Evolutionary conservation across 2,888 invertebrate species (phyloP).

Genomic region (Leistus spinibarbis): DNA sequence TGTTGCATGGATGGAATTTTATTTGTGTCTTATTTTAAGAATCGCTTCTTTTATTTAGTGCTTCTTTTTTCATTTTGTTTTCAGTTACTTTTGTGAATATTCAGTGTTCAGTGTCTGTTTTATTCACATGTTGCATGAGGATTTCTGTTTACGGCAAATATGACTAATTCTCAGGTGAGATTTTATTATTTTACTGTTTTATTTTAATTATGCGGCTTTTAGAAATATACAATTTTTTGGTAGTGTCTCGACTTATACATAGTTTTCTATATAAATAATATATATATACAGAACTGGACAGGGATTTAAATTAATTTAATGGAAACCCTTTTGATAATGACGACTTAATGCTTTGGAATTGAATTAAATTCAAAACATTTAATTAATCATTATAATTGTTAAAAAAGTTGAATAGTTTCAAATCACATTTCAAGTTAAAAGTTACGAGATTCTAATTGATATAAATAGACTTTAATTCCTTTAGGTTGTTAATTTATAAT

Average conservation of each 20-base stretch:
- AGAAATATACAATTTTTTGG: not conserved
- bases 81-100: constrained; percentile 39
- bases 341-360: too few relatives aligned
- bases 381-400: too few relatives aligned
- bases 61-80: constrained; percentile 40
- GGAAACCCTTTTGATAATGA: not conserved
- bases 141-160: constrained; percentile 50
- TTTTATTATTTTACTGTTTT: constrained; percentile 53
- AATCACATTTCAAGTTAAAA: too few relatives aligned
- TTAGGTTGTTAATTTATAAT: too few relatives aligned
- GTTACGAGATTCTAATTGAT: too few relatives aligned
- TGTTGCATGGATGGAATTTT: constrained; percentile 4
- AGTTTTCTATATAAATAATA: too few relatives aligned
- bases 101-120: constrained; percentile 46
- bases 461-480: too few relatives aligned
- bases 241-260: not conserved
- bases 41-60: constrained; percentile 39
- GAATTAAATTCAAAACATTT: too few relatives aligned
- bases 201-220: constrained; percentile 44
- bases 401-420: too few relatives aligned
- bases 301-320: not conserved
- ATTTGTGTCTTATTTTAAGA: constrained; percentile 28
- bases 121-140: constrained; percentile 46
- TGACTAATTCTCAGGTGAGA: constrained; percentile 69
- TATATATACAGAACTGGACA: not conserved